Evolutionary conservation across 35 echinoderm and acorn worm genomes (phyloP).

Genomic region (Lytechinus variegatus): DNA sequence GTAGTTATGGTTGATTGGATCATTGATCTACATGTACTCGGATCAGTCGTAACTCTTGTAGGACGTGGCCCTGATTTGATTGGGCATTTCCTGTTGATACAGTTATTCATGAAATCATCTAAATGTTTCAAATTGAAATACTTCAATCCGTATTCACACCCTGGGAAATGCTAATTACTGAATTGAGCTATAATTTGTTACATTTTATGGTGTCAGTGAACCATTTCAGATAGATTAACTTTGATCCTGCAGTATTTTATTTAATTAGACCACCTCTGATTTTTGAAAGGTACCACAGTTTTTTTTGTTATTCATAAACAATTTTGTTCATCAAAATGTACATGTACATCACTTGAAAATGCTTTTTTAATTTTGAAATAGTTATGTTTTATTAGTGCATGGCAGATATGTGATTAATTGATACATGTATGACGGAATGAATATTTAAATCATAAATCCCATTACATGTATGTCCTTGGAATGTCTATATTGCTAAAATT

Average conservation of each 20-base stretch:
- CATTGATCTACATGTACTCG: not conserved
- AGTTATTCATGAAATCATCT: not conserved
- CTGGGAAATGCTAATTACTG: not conserved
- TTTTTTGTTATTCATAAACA: too few relatives aligned
- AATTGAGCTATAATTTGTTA: not conserved
- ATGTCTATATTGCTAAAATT: too few relatives aligned
- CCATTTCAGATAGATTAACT: not conserved
- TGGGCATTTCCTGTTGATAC: not conserved
- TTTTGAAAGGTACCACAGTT: not conserved
- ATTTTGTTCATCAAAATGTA: too few relatives aligned
- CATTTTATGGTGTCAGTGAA: not conserved
- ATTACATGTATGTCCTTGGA: too few relatives aligned
- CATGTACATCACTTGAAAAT: too few relatives aligned
- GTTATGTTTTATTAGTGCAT: too few relatives aligned
- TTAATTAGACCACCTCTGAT: not conserved
- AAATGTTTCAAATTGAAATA: not conserved
- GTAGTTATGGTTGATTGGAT: too few relatives aligned
- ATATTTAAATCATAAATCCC: too few relatives aligned
- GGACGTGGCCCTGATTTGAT: not conserved
- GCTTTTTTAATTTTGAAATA: too few relatives aligned
- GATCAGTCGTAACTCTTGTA: not conserved
- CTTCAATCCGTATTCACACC: not conserved
- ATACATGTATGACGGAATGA: too few relatives aligned
- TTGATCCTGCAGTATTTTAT: not conserved
- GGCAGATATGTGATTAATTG: too few relatives aligned